Evolutionary conservation across 2,797 vertebrate species (phyloP), one percentile per base, ranked within the genome.

Genomic region (Luscinia megarhynchos): DNA sequence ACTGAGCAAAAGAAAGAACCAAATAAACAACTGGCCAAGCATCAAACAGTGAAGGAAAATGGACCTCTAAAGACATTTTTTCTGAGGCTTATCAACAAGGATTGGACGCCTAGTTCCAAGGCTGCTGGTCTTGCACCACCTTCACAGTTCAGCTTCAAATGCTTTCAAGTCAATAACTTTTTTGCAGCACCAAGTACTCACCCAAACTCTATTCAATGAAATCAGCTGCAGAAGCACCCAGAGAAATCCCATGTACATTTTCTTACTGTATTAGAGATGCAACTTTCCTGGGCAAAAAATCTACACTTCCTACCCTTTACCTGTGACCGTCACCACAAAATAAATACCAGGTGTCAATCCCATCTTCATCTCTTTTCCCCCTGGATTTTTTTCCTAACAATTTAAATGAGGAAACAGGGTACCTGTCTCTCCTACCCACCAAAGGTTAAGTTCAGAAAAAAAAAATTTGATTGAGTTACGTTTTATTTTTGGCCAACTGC

Each of bases 401-500:
- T 3, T 10, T 18, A 87, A 89, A 80, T 55, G 26, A 87, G 46
- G 50, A 74, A 95, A 63, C 17, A 67, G 30, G 9, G 24, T 69
- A 95, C 73, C 73, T 79, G 21, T 41, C 41, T 45, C 29, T 83
- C 55, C 79, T n/a, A 76, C 22, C 13, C 57, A 88, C 20, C 43
- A 81, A 63, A 94, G 50, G 30, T 86, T 75, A 86, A 81, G 34
- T 67, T 84, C 23, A 91, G 43, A 36, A 81, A 81, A 80, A 43
- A 20, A 15, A 23, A 1, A 22, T 23, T 79, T 85, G 32, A 76
- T 74, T 36, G 50, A 70, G 50, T 67, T 96, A 90, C 2, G 1
- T 74, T 94, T 95, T 90, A 93, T 77, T 93, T 94, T 93, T 89
- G 89, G 80, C 87, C 87, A 93, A 82, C 83, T 87, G 45, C 80